Percentiles rank a stretch among this genome's conserved stretches.
Evolutionary conservation across 2,888 invertebrate species (phyloP).

Genomic region (Arrhopalites spinosus): DNA sequence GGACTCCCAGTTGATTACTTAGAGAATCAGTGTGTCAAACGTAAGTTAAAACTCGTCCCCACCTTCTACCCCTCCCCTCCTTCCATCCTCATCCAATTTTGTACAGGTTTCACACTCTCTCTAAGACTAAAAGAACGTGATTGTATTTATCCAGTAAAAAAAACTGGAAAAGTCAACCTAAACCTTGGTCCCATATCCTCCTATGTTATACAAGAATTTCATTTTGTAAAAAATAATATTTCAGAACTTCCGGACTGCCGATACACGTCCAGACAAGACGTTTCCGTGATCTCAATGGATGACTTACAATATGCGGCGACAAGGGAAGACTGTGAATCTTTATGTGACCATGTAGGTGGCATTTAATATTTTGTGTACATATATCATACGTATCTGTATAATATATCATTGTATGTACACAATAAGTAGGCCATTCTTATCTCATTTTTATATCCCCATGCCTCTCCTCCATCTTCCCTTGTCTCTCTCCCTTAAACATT

Average conservation of each 20-base stretch:
- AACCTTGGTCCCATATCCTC: no score
- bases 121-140: no score
- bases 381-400: background rate
- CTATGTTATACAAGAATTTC: no score
- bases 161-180: no score
- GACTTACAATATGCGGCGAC: constrained; percentile 60
- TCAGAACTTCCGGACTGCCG: constrained; percentile 61
- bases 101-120: background rate
- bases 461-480: background rate
- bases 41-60: constrained; percentile 57
- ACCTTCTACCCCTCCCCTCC: background rate
- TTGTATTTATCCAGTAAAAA: no score
- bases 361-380: no score
- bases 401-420: background rate
- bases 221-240: no score
- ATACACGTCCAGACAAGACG: constrained; percentile 59
- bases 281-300: constrained; percentile 60
- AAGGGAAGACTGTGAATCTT: constrained; percentile 60
- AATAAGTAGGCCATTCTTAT: background rate
- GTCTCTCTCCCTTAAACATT: background rate
- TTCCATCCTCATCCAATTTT: background rate
- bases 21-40: constrained; percentile 64
- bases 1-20: constrained; percentile 62
- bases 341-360: constrained; percentile 59
- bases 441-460: no score